A percentile compares a stretch with the other conserved stretches of the same genome.
These are phyloP conservation scores for Apamea sordens DNA, from an alignment of 2,888 invertebrate genomes.

Conservation along the genomic window DNA sequence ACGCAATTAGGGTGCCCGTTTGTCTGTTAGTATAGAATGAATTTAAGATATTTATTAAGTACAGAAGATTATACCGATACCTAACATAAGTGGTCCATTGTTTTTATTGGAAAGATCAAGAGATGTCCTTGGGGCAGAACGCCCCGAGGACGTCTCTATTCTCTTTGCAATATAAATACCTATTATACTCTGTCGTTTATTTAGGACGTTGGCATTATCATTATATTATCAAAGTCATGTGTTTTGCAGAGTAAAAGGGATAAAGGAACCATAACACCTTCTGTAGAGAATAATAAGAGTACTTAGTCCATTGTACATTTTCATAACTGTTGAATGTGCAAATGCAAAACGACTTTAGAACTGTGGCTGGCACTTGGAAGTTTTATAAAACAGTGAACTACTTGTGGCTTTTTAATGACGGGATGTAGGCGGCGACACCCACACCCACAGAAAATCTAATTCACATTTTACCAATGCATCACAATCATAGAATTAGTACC, in stretches of 20 bases:
- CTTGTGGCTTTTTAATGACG: conserved; percentile 20
- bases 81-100: neutral
- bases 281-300: neutral
- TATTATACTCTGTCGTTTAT: neutral
- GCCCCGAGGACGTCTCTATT: neutral
- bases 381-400: conserved; percentile 21
- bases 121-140: neutral
- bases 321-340: conserved; percentile 18
- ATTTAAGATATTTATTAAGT: neutral
- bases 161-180: conserved; percentile 1
- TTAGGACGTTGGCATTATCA: conserved; percentile 22
- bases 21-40: neutral
- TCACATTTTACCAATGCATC: neutral
- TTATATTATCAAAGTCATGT: conserved; percentile 5
- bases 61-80: neutral
- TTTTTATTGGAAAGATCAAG: conserved; percentile 11
- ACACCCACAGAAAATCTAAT: neutral
- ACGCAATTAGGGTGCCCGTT: neutral
- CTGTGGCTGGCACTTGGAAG: conserved; percentile 18
- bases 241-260: neutral
- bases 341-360: conserved; percentile 23
- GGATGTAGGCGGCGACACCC: neutral
- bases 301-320: conserved; percentile 6
- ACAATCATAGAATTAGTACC: neutral
- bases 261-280: neutral